A percentile compares a stretch with the other conserved stretches of the same genome.
Evolutionary conservation across 2,113 vertebrate species (phyloP).

Genomic region (Ammospiza nelsoni): DNA sequence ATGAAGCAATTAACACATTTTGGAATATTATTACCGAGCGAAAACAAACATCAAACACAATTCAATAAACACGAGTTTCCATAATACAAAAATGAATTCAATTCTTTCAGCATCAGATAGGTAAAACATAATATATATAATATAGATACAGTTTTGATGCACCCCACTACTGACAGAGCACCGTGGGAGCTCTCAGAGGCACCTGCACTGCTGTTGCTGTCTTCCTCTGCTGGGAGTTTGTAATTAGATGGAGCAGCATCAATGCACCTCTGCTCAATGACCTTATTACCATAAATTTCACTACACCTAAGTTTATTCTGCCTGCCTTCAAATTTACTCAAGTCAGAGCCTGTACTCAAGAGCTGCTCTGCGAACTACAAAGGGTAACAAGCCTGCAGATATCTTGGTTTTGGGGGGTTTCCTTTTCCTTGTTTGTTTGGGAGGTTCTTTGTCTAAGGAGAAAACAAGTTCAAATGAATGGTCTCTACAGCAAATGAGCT

Average conservation of each 20-base stretch:
- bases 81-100: neutral
- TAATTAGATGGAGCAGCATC: neutral
- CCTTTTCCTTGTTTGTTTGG: neutral
- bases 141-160: neutral
- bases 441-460: neutral
- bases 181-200: neutral
- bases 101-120: neutral
- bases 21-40: constrained; percentile 11
- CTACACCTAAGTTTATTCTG: neutral
- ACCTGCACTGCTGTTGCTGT: neutral
- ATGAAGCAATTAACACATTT: constrained; percentile 37
- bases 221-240: neutral
- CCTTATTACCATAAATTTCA: neutral
- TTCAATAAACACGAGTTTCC: neutral
- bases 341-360: neutral
- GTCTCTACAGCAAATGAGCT: neutral
- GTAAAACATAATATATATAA: neutral
- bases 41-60: constrained; percentile 19
- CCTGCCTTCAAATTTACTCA: neutral
- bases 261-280: neutral
- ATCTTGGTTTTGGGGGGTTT: neutral
- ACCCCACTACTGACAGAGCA: neutral
- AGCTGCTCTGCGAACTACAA: neutral
- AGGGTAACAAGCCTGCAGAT: neutral
- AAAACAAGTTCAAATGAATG: neutral